Evolutionary conservation across 2,888 invertebrate species (phyloP), one percentile per base, ranked within the genome.

Genomic region (Pseudolycoriella hygida): DNA sequence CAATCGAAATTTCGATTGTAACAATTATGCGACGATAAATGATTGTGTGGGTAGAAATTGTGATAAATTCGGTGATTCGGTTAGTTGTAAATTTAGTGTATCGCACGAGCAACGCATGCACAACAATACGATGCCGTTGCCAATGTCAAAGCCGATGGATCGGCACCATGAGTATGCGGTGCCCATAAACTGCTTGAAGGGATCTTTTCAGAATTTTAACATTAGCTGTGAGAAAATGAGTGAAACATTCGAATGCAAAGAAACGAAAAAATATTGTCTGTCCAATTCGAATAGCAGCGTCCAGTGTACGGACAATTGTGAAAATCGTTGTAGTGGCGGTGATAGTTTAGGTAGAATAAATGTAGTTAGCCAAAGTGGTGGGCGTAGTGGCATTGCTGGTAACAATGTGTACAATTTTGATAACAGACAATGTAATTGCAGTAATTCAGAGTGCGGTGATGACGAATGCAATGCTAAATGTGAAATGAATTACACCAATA

Each of bases 141-240:
- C 25, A 8, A 25, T 25, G 25, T 25, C 25, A 25, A 50, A 47
- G 14, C 45, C 46, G 10, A 39, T 47, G 14, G 47, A 49, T 17
- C 46, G 50, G 5, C 60, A 62, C 46, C 57, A 60, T 17, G 64
- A 65, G 46, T 65, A 65, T 47, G 64, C 64, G 6, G 65, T 65
- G 50, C 64, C 64, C 18, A 56, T 60, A 4, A 53, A 52, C 44
- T 65, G 51, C 39, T 39, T 50, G 12, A 39, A 50, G 20, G 49
- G 46, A 15, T 32, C 47, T 14, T 32, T 46, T 2, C 42, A 49
- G n/a, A 50, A 49, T 34, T 48, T 48, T 10, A 47, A 46, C 17
- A 38, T 30, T 19, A 44, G 39, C 30, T 19, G 39, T 10, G 39
- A 39, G 17, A 14, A 17, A 39, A 39, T 39, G n/a, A 17, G 39